Evolutionary conservation across 2,797 vertebrate genomes (phyloP).

Genomic region (Danio jaintianensis): DNA sequence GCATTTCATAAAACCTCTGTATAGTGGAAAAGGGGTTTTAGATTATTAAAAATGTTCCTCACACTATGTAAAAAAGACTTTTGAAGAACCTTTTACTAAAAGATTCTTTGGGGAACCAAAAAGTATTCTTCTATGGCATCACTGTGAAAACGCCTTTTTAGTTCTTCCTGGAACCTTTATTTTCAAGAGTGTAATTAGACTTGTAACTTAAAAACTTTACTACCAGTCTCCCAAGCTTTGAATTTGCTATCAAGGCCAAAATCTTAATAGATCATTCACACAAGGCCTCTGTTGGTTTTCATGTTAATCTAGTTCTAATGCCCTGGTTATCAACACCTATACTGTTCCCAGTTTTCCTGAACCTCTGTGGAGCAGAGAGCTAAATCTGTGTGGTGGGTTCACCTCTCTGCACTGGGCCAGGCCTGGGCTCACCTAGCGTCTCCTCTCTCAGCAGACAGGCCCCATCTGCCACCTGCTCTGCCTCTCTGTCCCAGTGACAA

Average conservation of each 20-base stretch:
- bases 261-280: slow-evolving; percentile 11
- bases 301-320: slow-evolving; percentile 1
- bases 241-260: background rate
- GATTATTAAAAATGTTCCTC: no score
- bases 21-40: no score
- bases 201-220: no score
- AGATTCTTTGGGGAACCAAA: no score
- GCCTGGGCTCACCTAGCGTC: slow-evolving; percentile 65
- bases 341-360: background rate
- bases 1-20: no score
- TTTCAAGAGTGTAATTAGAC: no score
- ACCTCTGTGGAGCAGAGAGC: slow-evolving; percentile 31
- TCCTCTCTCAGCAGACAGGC: slow-evolving; percentile 89
- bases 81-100: no score
- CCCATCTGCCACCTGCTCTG: slow-evolving; percentile 93
- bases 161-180: no score
- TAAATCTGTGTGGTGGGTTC: slow-evolving; percentile 38
- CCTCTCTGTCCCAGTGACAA: slow-evolving; percentile 88
- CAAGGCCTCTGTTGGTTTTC: background rate
- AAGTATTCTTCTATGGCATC: no score
- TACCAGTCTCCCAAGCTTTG: background rate
- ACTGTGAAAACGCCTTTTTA: no score
- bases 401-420: slow-evolving; percentile 48
- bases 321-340: slow-evolving; percentile 36
- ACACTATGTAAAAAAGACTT: no score